Conservation (phyloP, 2,797 vertebrate species). For the Lepilemur ruficaudatus region DNA sequence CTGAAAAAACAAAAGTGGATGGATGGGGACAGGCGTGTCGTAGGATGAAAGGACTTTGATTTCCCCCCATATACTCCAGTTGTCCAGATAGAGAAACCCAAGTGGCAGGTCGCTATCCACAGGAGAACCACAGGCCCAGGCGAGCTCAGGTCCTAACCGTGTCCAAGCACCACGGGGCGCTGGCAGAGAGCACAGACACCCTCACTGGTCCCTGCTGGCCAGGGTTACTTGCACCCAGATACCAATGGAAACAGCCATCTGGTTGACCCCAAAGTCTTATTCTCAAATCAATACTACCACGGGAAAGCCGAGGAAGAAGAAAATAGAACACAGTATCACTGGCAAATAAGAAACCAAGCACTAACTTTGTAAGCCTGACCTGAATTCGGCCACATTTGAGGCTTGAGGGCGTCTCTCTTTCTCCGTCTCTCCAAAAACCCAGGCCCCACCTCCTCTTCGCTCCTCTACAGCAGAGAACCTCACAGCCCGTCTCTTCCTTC, state of each 20-base stretch:
- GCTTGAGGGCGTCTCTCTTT: neutral
- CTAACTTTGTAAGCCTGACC: neutral
- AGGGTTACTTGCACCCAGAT: neutral
- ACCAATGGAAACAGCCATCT: neutral
- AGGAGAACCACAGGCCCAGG: neutral
- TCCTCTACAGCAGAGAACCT: neutral
- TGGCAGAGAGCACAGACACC: neutral
- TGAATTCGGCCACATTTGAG: neutral
- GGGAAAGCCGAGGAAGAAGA: neutral
- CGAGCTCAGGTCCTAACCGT: neutral
- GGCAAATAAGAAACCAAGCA: neutral
- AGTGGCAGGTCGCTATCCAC: fast-evolving
- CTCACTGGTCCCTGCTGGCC: neutral
- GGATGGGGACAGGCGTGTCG: neutral
- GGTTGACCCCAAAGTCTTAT: neutral
- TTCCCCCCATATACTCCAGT: neutral
- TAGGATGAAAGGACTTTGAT: neutral
- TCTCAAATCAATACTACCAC: neutral
- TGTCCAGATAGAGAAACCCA: neutral
- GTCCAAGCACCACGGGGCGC: too few species aligned
- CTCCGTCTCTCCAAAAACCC: neutral
- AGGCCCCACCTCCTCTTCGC: neutral
- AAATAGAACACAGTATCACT: fast-evolving
- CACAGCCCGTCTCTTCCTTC: neutral
- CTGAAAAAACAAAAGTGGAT: neutral